These are phyloP conservation scores for Saiga tatarica DNA, from an alignment of 2,113 vertebrate genomes.

Conservation along the genomic window DNA sequence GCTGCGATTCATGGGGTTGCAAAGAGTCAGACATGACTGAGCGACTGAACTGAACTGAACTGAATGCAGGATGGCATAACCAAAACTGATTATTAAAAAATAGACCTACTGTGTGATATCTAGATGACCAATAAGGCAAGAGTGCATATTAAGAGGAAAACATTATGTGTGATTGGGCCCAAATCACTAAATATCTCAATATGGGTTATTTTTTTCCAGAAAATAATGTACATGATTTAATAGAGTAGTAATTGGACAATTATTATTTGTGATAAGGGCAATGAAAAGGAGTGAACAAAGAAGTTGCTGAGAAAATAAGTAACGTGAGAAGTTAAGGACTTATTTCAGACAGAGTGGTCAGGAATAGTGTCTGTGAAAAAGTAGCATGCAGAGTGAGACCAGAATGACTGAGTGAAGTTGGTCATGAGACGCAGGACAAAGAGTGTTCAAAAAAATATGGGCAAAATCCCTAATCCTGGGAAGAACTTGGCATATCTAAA, in stretches of 20 bases:
- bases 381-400: neutral
- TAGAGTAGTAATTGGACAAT: neutral
- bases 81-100: neutral
- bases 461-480: neutral
- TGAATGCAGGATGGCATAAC: neutral
- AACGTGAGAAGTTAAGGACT: neutral
- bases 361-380: neutral
- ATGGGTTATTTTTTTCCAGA: neutral
- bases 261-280: neutral
- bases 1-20: too few relatives aligned
- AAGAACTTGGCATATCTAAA: neutral
- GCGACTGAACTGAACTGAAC: too few relatives aligned
- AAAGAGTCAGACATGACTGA: too few relatives aligned
- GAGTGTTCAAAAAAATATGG: neutral
- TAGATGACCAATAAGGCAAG: neutral
- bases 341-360: neutral
- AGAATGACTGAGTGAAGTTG: neutral
- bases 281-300: neutral
- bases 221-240: neutral
- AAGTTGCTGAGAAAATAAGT: constrained; percentile 1
- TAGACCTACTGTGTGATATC: neutral
- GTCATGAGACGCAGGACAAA: neutral
- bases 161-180: neutral
- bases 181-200: neutral
- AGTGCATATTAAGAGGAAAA: neutral